Evolutionary conservation across 2,888 invertebrate species (phyloP), one percentile per base, ranked within the genome.

Genomic region (Drosophila robusta): DNA sequence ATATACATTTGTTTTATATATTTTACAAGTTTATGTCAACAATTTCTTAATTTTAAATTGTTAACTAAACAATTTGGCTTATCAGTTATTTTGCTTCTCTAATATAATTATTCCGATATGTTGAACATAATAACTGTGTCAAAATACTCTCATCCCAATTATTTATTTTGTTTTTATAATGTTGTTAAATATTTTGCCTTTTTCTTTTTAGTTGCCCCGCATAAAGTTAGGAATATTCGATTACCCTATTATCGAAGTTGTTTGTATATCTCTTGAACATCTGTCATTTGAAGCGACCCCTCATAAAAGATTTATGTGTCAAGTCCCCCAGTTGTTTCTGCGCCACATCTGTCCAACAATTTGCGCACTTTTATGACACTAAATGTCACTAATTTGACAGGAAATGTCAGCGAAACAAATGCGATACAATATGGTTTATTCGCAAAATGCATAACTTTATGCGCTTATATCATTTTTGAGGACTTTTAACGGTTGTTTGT

Each of bases 351-450:
- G 71, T 58, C 18, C 61, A 29, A 63, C 67, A 75, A 71, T 71
- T 74, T 78, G 60, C 74, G 68, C 78, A 70, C 60, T 80, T 81
- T 78, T 51, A 24, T 76, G 77, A 74, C 74, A 81, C 69, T 75
- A 72, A 79, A 70, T 79, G 79, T 75, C 82, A 72, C 67, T 85
- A 82, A 82, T 79, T 85, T 82, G 82, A 85, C 82, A 85, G 38
- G 55, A 77, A 75, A 57, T 79, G 85, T 79, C 82, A 81, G 61
- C 68, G 46, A 45, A 41, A 62, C 65, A 75, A 80, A 83, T 84
- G 80, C 75, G 65, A 75, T 12, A 34, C 34, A 34, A 68, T 69
- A 38, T 66, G 61, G 36, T 47, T 55, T 74, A 58, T 64, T 49
- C 51, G 51, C 29, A 39, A 46, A 76, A 57, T 62, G 76, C 63